Percentiles rank a stretch among this genome's conserved stretches.
Conservation (phyloP, 2,888 invertebrate species). For the Deroplatys truncata region DNA sequence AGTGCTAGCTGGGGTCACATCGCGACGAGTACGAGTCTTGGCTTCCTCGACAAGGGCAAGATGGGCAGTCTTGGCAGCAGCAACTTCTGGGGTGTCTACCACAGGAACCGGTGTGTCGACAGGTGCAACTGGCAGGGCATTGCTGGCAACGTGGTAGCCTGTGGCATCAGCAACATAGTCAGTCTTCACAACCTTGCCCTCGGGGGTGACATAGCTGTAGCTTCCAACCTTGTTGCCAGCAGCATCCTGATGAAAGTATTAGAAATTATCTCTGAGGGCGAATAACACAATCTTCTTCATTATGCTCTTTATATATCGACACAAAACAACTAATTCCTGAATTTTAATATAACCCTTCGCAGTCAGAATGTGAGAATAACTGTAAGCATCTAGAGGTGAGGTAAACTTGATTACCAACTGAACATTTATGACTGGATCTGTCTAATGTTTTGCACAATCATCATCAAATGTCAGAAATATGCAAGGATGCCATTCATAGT, state of each 20-base stretch:
- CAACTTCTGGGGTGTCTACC: conserved; percentile 41
- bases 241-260: conserved; percentile 37
- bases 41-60: conserved; percentile 33
- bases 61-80: conserved; percentile 47
- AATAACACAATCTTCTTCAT: too few relatives aligned
- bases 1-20: conserved; percentile 26
- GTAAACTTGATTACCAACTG: too few relatives aligned
- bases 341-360: too few relatives aligned
- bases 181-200: conserved; percentile 45
- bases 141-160: conserved; percentile 46
- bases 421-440: too few relatives aligned
- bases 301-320: too few relatives aligned
- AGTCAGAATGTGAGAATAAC: too few relatives aligned
- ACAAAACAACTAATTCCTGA: too few relatives aligned
- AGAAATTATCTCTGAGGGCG: neutral
- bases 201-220: conserved; percentile 47
- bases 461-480: too few relatives aligned
- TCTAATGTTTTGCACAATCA: too few relatives aligned
- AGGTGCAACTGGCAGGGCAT: conserved; percentile 42
- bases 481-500: too few relatives aligned
- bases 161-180: conserved; percentile 46
- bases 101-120: conserved; percentile 31
- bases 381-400: too few relatives aligned
- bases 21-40: conserved; percentile 25
- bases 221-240: conserved; percentile 45